Evolutionary conservation across 2,888 invertebrate species (phyloP), one percentile per base, ranked within the genome.

Genomic region (Polyommatus iphigenia): DNA sequence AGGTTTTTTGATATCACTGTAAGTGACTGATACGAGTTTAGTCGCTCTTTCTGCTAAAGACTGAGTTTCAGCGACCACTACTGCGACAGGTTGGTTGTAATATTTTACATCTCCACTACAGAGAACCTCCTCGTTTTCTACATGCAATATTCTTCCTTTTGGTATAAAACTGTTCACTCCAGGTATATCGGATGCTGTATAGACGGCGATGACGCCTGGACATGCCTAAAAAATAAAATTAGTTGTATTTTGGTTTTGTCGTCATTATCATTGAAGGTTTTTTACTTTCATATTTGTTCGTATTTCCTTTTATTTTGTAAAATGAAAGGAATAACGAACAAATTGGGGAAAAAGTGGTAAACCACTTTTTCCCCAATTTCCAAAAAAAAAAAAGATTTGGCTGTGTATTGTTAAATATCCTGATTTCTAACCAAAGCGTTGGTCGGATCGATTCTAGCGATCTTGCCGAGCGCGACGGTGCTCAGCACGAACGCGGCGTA

Each of bases 151-250:
- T 18, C 46, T 81, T 2, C 84, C 86, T 0, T 75, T 81, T 18
- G 87, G 86, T 71, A 91, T 90, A 79, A 94, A 95, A 13, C 90
- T 87, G 85, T 97, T 97, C 59, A 89, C 85, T 0, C 96, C 96
- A 0, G 96, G 96, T 76, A 97, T 94, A 83, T 97, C 96, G 84
- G 95, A 95, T 10, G 96, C 96, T 59, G 95, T 91, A 78, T 95
- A 94, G 81, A 96, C 95, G 6, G 95, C 95, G 62, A 96, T 86
- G 0, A 97, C 96, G 6, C 97, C 97, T n/a, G 95, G 93, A 76
- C 95, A 86, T 78, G 88, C 91, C 95, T 96, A 85, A 54, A 89
- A 90, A 18, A 72, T 0, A 41, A 29, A 15, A 71, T 13, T 18
- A 50, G 41, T 41, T 4, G 0, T 10, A 20, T 24, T n/a, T 54